Evolutionary conservation across 2,888 invertebrate genomes (phyloP), one percentile per base, ranked within the genome.

Genomic region (Nephrotoma guestfalica): DNA sequence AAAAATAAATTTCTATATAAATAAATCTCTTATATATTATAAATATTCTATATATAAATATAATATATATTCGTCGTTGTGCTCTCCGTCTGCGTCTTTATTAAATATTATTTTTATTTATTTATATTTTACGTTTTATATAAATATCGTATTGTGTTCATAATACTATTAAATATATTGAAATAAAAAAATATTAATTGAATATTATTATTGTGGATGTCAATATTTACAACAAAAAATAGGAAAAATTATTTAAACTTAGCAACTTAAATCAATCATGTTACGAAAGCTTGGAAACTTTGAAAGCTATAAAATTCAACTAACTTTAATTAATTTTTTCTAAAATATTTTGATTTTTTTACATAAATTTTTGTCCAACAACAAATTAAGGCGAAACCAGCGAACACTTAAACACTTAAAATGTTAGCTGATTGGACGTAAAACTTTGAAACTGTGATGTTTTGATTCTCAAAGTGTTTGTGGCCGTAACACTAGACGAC

Each of bases 1-100:
- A 71, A 4, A 71, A 71, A 30, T 71, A 71, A 7, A 71, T 30
- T 84, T 84, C 13, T n/a, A 47, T 47, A 45, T 40, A 86, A 86
- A 41, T 41, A 41, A 41, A 41, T 42, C 41, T 41, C 41, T 84
- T 41, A n/a, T 41, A 84, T 41, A 30, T 30, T 30, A 84, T 84
- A 41, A 84, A 15, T 41, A 41, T 41, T 41, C 6, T 83, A 83
- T 83, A 83, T 83, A 40, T 9, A 83, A 83, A 9, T 18, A 83
- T 84, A 84, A 84, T 84, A 15, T 41, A 84, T 84, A 41, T 41
- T 84, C 84, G 41, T 84, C 84, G 42, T 84, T 84, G 84, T 84
- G 84, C 84, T 84, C 84, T 84, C 42, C 84, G 84, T 84, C 84
- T 84, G 84, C 84, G 84, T 84, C 84, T 84, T 84, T 84, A 41